phyloP scores from a whole-genome alignment of 2,888 invertebrate species.

The Megalurothrips usitatus region DNA sequence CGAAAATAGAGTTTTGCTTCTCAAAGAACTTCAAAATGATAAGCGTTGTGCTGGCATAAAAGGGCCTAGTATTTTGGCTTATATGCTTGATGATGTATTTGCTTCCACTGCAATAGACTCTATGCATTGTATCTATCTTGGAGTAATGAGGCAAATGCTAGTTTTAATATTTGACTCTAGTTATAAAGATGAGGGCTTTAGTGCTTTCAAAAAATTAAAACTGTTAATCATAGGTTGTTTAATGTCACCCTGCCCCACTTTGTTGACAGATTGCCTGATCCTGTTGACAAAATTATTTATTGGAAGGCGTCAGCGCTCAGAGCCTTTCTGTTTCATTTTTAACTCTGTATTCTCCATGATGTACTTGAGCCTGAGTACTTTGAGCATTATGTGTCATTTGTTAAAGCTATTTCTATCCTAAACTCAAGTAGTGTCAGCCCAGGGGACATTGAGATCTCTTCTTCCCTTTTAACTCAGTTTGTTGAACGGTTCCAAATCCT shows the following conservation, averaged over 20 bases:
- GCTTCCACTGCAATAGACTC: not conserved
- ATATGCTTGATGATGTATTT: not conserved
- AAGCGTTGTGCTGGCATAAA: not conserved
- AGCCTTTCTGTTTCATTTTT: not conserved
- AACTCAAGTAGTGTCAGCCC: not conserved
- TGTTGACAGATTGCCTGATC: not conserved
- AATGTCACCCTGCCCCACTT: not conserved
- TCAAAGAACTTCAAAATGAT: not conserved
- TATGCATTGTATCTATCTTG: not conserved
- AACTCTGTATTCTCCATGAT: not conserved
- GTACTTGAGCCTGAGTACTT: not conserved
- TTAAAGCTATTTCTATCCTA: not conserved
- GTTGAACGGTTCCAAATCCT: not conserved
- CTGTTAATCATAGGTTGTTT: not conserved
- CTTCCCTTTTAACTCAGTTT: not conserved
- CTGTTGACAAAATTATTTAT: not conserved
- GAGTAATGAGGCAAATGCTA: not conserved
- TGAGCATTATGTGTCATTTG: not conserved
- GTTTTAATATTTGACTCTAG: not conserved
- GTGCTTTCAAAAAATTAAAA: not conserved
- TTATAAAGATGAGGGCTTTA: not conserved
- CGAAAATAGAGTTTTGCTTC: not conserved
- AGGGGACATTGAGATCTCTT: not conserved
- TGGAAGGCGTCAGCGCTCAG: not conserved
- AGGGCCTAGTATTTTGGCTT: not conserved